Percentiles rank a stretch among this genome's conserved stretches.
Evolutionary conservation across 2,113 vertebrate species (phyloP).

Genomic region (Coturnix japonica): DNA sequence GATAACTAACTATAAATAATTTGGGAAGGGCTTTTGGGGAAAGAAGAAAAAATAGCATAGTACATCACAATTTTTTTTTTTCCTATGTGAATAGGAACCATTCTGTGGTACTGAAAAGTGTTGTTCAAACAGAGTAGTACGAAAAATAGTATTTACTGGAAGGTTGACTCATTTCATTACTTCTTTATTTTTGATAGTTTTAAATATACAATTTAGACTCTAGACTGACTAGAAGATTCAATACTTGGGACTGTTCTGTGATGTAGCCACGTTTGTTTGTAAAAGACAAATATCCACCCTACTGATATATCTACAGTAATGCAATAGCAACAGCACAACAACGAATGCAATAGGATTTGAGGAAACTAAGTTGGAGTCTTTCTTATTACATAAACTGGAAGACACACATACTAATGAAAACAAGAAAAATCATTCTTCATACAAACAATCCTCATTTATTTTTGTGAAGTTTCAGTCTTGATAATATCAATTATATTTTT

Average conservation of each 20-base stretch:
- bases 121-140: neutral
- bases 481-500: neutral
- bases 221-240: neutral
- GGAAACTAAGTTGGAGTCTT: neutral
- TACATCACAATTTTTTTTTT: neutral
- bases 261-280: neutral
- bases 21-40: accelerated
- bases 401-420: neutral
- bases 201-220: neutral
- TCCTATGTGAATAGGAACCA: neutral
- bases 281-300: neutral
- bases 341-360: neutral
- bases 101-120: neutral
- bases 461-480: neutral
- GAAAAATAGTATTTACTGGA: neutral
- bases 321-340: neutral
- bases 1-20: neutral
- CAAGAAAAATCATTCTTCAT: neutral
- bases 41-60: neutral
- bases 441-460: neutral
- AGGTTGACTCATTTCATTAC: neutral
- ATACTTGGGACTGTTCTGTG: neutral
- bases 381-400: neutral
- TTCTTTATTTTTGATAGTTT: neutral
- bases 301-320: neutral